A percentile compares a stretch with the other conserved stretches of the same genome.
phyloP scores from a whole-genome alignment of 1,140 invertebrate species.

The Drosophila nebulosa region DNA sequence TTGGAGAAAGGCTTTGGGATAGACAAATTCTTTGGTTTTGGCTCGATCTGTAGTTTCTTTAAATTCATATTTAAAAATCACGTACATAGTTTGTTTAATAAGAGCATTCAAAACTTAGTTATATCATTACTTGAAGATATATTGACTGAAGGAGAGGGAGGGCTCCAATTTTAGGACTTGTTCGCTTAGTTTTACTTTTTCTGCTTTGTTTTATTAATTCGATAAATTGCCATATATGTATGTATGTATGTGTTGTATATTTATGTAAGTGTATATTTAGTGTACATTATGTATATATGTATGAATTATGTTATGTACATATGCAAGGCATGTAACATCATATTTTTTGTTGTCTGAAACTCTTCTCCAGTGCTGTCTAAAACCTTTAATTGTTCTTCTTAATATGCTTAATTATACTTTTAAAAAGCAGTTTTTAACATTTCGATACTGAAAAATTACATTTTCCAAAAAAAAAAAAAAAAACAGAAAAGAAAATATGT shows the following conservation, averaged over 20 bases:
- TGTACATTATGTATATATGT: constrained; percentile 46
- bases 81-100: no score
- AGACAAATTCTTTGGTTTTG: no score
- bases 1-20: no score
- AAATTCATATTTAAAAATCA: no score
- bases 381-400: constrained; percentile 18
- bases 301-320: constrained; percentile 54
- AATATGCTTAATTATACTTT: constrained; percentile 32
- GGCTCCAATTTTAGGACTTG: not conserved
- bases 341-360: constrained; percentile 16
- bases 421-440: constrained; percentile 46
- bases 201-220: constrained; percentile 35
- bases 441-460: constrained; percentile 66
- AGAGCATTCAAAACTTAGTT: no score
- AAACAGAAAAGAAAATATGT: constrained; percentile 6
- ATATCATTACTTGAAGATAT: no score
- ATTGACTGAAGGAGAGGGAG: no score
- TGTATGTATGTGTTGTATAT: constrained; percentile 12
- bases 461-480: constrained; percentile 46
- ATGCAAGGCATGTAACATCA: constrained; percentile 58
- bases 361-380: constrained; percentile 18
- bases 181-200: not conserved
- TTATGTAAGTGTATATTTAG: constrained; percentile 41
- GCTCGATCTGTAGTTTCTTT: no score
- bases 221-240: constrained; percentile 40